phyloP scores from a whole-genome alignment of 2,888 invertebrate genomes.

The Lithophane ornitopus region DNA sequence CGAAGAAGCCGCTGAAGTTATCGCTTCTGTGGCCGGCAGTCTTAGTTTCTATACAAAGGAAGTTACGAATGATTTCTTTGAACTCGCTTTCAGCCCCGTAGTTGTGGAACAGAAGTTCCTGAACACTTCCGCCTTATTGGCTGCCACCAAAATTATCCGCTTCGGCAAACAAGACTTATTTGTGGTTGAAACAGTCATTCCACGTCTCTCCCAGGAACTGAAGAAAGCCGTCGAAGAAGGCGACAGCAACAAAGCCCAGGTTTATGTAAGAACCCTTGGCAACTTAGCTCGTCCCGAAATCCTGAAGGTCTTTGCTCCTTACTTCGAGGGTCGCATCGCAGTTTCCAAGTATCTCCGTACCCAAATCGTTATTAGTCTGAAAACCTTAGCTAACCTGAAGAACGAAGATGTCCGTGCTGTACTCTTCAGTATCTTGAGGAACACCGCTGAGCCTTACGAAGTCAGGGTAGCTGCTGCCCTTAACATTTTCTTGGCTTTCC shows the following conservation, averaged over 20 bases:
- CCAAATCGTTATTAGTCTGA: slow-evolving; percentile 91
- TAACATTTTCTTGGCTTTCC: slow-evolving; percentile 91
- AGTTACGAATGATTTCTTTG: too few relatives aligned
- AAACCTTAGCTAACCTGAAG: slow-evolving; percentile 84
- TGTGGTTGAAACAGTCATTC: slow-evolving; percentile 90
- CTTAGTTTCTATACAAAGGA: slow-evolving; percentile 63
- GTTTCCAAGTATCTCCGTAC: slow-evolving; percentile 91
- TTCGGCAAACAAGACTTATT: slow-evolving; percentile 81
- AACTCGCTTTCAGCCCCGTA: slow-evolving; percentile 72
- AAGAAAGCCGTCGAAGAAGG: slow-evolving; percentile 87
- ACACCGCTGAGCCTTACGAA: slow-evolving; percentile 92
- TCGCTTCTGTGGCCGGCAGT: slow-evolving; percentile 88
- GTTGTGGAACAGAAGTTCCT: slow-evolving; percentile 87
- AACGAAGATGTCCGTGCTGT: slow-evolving; percentile 90
- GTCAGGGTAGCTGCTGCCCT: slow-evolving; percentile 92
- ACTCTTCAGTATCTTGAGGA: slow-evolving; percentile 92
- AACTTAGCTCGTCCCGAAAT: slow-evolving; percentile 91
- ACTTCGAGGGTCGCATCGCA: slow-evolving; percentile 91
- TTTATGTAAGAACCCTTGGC: slow-evolving; percentile 92
- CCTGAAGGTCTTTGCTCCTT: slow-evolving; percentile 91
- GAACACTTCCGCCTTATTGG: slow-evolving; percentile 90
- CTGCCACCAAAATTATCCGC: slow-evolving; percentile 91
- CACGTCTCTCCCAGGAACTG: slow-evolving; percentile 89
- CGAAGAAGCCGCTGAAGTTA: slow-evolving; percentile 91
- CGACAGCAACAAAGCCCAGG: slow-evolving; percentile 90